Conservation (phyloP, 1,140 invertebrate species). For the Pogonus chalceus region DNA sequence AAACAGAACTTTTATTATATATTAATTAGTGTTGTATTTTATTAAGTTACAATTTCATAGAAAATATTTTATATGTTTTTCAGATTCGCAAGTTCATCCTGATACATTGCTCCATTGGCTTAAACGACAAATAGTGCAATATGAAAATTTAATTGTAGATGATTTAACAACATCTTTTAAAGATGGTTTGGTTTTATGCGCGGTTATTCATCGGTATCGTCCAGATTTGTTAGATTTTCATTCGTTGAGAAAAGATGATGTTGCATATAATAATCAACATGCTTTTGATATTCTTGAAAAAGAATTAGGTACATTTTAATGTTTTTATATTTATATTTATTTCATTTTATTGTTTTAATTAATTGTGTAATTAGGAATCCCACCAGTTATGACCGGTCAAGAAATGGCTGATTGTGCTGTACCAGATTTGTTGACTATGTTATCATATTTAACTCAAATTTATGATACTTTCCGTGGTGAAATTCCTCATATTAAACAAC, state of each 20-base stretch:
- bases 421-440: constrained; percentile 66
- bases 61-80: constrained; percentile 11
- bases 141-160: constrained; percentile 53
- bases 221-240: constrained; percentile 77
- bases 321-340: constrained; percentile 4
- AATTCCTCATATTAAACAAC: constrained; percentile 70
- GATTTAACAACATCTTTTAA: constrained; percentile 64
- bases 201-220: constrained; percentile 75
- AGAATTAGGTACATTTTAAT: constrained; percentile 38
- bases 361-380: constrained; percentile 47
- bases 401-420: constrained; percentile 63
- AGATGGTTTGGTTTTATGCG: constrained; percentile 67
- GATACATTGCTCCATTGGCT: constrained; percentile 69
- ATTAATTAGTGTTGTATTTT: constrained; percentile 5
- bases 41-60: background rate
- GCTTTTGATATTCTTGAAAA: constrained; percentile 73
- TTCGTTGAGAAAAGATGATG: constrained; percentile 52
- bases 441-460: constrained; percentile 78
- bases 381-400: constrained; percentile 70
- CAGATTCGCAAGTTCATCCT: constrained; percentile 55
- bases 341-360: background rate
- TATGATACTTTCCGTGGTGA: constrained; percentile 74
- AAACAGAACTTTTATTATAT: no score
- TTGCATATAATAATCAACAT: constrained; percentile 57
- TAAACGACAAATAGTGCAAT: constrained; percentile 57